phyloP scores from a whole-genome alignment of 1,140 invertebrate species.

The Drosophila pruinosa region DNA sequence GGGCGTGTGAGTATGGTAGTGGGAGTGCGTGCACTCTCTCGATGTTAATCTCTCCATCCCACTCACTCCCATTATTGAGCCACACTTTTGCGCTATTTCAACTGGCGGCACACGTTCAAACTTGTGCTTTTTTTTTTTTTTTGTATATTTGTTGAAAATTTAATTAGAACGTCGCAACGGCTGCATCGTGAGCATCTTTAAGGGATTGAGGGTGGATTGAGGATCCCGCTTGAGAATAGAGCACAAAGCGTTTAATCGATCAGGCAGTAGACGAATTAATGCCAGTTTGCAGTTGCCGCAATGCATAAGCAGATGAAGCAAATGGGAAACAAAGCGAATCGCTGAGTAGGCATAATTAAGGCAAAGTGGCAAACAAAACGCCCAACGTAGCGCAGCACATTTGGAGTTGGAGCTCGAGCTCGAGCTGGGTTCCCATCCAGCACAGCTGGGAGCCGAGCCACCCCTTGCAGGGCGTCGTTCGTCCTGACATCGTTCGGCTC shows the following conservation, averaged over 20 bases:
- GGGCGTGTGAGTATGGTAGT: background rate
- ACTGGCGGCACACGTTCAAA: conserved; percentile 41
- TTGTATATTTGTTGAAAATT: conserved; percentile 43
- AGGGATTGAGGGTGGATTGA: conserved; percentile 15
- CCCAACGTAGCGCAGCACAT: conserved; percentile 26
- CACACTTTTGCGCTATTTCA: conserved; percentile 34
- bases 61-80: background rate
- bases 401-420: background rate
- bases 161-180: conserved; percentile 58
- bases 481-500: background rate
- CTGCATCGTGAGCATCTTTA: conserved; percentile 13
- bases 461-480: background rate
- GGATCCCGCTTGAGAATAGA: conserved; percentile 49
- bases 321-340: conserved; percentile 24
- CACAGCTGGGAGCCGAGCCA: background rate
- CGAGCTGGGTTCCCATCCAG: background rate
- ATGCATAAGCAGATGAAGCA: conserved; percentile 42
- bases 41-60: conserved; percentile 19
- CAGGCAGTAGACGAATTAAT: conserved; percentile 5
- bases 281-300: conserved; percentile 17
- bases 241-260: conserved; percentile 66
- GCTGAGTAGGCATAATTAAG: conserved; percentile 69
- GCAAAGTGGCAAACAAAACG: conserved; percentile 71
- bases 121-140: conserved; percentile 10
- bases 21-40: conserved; percentile 17